Percentiles rank a stretch among this genome's conserved stretches.
These are phyloP conservation scores for Lepeophtheirus salmonis DNA, from an alignment of 1,140 invertebrate genomes.

Conservation along the genomic window DNA sequence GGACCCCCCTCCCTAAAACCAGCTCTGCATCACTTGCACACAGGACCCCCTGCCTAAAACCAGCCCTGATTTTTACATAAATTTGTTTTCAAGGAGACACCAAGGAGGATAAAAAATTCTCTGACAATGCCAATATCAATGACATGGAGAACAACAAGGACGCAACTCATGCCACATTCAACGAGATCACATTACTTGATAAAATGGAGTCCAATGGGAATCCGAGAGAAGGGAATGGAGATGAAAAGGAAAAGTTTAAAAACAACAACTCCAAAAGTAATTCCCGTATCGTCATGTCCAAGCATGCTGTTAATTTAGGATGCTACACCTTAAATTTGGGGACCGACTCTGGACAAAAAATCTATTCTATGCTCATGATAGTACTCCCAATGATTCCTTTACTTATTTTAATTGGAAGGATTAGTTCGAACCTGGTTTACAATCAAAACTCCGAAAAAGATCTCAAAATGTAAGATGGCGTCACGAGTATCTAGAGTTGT, in stretches of 20 bases:
- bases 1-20: too few species aligned
- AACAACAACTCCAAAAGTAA: not conserved
- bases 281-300: conserved; percentile 6
- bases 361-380: conserved; percentile 2
- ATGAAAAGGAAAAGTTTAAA: not conserved
- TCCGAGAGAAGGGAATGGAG: too few species aligned
- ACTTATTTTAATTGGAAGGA: not conserved
- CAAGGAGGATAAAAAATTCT: too few species aligned
- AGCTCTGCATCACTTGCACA: too few species aligned
- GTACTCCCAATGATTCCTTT: conserved; percentile 3
- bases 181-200: too few species aligned
- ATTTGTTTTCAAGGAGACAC: too few species aligned
- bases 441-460: conserved; percentile 2
- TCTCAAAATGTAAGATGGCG: not conserved
- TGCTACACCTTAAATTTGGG: conserved; percentile 5
- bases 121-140: too few species aligned
- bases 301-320: conserved; percentile 3
- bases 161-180: too few species aligned
- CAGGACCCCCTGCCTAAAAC: too few species aligned
- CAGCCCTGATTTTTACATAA: too few species aligned
- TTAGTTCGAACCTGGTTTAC: not conserved
- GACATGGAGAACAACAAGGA: too few species aligned
- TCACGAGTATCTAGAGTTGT: not conserved
- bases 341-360: not conserved
- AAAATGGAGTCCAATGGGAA: too few species aligned